Conservation (phyloP, 2,888 invertebrate genomes). For the Suillia variegata region DNA sequence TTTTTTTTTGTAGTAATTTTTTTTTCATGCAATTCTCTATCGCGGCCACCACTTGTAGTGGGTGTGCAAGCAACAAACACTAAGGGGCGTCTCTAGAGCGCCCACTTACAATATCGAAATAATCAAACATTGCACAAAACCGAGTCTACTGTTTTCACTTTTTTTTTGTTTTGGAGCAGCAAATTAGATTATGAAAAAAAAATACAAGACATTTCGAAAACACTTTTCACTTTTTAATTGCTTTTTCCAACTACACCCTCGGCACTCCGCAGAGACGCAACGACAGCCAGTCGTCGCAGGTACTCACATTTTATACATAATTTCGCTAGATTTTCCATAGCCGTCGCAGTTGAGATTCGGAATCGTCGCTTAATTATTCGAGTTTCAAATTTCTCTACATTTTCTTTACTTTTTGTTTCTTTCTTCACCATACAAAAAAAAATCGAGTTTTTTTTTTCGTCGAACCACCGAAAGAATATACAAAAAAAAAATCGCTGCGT, state of each 20-base stretch:
- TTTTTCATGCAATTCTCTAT: background rate
- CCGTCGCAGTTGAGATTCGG: conserved; percentile 8
- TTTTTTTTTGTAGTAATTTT: background rate
- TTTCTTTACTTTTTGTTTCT: conserved; percentile 4
- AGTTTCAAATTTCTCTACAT: background rate
- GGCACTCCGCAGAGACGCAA: too few species aligned
- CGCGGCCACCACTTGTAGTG: conserved; percentile 4
- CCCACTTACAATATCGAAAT: too few species aligned
- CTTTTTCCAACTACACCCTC: too few species aligned
- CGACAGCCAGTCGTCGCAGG: too few species aligned
- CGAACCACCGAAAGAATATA: background rate
- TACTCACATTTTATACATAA: conserved; percentile 4
- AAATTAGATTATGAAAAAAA: too few species aligned
- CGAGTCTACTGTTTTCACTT: too few species aligned
- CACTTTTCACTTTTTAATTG: too few species aligned
- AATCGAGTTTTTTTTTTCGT: background rate
- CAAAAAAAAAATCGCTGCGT: background rate
- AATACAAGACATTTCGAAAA: too few species aligned
- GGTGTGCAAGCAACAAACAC: conserved; percentile 10
- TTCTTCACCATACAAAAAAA: background rate
- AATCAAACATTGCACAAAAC: too few species aligned
- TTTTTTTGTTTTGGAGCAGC: too few species aligned
- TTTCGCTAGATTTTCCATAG: conserved; percentile 1
- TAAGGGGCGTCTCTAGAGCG: conserved; percentile 5
- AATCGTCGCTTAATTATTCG: background rate